phyloP scores from a whole-genome alignment of 1,140 invertebrate species.

The Drosophila tani region DNA sequence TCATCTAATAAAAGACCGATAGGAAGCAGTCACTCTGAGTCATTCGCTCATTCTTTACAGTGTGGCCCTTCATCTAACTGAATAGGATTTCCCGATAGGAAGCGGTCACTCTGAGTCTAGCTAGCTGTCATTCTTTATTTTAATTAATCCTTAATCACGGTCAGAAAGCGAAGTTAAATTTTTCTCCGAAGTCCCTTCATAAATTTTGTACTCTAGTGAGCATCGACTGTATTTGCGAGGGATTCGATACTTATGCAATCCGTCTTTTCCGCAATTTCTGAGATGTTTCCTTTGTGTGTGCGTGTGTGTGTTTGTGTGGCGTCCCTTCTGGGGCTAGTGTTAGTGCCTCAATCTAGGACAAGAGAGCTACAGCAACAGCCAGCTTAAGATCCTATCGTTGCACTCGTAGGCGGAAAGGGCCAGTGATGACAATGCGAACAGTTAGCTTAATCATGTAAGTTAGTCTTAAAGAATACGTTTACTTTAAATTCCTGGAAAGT shows the following conservation, averaged over 20 bases:
- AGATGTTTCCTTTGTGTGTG: background rate
- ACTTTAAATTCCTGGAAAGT: background rate
- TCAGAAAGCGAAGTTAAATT: too few relatives aligned
- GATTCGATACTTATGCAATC: background rate
- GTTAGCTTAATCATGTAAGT: conserved; percentile 41
- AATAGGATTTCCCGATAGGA: too few relatives aligned
- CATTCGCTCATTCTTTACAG: too few relatives aligned
- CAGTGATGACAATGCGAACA: conserved; percentile 14
- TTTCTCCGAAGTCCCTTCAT: background rate
- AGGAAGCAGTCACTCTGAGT: background rate
- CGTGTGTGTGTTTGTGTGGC: background rate
- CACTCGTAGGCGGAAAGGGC: background rate
- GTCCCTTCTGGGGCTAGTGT: background rate
- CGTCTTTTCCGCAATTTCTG: background rate
- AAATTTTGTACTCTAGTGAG: background rate
- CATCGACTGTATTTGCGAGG: background rate
- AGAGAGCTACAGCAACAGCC: conserved; percentile 1
- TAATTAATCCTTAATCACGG: too few relatives aligned
- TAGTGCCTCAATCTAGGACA: conserved; percentile 19
- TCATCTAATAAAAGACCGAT: too few relatives aligned
- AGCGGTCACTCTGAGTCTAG: background rate
- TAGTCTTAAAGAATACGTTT: conserved; percentile 44
- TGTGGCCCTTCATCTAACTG: too few relatives aligned
- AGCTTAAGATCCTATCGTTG: conserved; percentile 15
- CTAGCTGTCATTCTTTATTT: background rate